Percentiles rank a stretch among this genome's conserved stretches.
These are phyloP conservation scores for Andricus curvator DNA, from an alignment of 2,888 invertebrate genomes.

Conservation along the genomic window DNA sequence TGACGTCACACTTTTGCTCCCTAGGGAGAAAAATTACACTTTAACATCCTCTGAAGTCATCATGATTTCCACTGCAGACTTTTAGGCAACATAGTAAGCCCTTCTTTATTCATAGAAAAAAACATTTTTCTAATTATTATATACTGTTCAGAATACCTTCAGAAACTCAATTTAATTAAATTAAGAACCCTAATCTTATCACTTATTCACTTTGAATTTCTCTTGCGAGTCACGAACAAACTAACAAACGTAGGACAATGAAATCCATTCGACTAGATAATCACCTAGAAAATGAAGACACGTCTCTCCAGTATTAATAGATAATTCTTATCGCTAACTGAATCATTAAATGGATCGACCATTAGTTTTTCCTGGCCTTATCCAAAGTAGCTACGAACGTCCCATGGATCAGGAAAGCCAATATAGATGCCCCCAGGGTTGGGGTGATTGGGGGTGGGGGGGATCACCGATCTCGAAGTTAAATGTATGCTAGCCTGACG, in stretches of 20 bases:
- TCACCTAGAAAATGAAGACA: conserved; percentile 6
- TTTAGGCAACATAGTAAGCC: too few species aligned
- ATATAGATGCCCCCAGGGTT: conserved; percentile 43
- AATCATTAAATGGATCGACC: conserved; percentile 56
- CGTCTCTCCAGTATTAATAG: conserved; percentile 18
- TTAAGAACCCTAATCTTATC: neutral
- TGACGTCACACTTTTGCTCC: too few species aligned
- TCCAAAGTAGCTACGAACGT: conserved; percentile 55
- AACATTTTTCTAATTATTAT: too few species aligned
- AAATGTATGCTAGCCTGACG: conserved; percentile 68
- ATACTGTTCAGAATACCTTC: neutral
- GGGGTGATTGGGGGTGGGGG: conserved; percentile 43
- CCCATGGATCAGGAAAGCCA: conserved; percentile 38
- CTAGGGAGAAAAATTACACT: too few species aligned
- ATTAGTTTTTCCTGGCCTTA: conserved; percentile 56
- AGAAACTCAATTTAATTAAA: neutral
- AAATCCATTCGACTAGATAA: neutral
- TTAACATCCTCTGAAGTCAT: too few species aligned
- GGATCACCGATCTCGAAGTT: conserved; percentile 58
- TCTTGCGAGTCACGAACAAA: neutral
- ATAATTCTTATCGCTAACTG: conserved; percentile 54
- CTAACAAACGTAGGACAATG: neutral
- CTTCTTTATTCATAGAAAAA: too few species aligned
- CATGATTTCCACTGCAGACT: too few species aligned
- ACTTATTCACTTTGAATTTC: neutral